Conservation (phyloP, 2,113 vertebrate species). For the Deroptyus accipitrinus region DNA sequence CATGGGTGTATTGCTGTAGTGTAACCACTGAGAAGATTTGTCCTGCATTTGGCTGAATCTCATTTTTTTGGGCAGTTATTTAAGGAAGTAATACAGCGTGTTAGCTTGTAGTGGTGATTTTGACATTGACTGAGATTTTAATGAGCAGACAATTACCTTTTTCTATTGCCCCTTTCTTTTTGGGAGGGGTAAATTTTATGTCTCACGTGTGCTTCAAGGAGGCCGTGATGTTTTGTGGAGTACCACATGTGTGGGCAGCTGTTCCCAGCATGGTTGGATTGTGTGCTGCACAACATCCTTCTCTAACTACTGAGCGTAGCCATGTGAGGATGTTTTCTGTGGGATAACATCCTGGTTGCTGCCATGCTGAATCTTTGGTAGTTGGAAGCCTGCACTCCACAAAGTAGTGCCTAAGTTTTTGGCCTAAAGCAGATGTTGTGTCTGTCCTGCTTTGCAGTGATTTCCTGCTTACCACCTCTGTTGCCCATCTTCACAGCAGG, state of each 20-base stretch:
- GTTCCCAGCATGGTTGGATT: neutral
- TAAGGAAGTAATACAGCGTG: neutral
- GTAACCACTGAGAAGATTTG: neutral
- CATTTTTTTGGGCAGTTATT: neutral
- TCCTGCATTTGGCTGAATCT: neutral
- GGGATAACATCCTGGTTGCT: neutral
- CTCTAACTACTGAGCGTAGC: neutral
- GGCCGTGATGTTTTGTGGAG: accelerated
- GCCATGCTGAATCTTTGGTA: neutral
- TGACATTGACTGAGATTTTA: neutral
- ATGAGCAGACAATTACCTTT: neutral
- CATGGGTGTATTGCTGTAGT: neutral
- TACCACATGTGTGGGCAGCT: neutral
- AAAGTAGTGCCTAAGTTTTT: neutral
- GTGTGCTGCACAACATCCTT: neutral
- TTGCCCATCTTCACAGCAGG: neutral
- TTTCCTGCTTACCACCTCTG: neutral
- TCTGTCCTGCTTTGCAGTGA: neutral
- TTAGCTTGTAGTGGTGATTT: neutral
- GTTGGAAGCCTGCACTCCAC: no score
- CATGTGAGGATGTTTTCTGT: neutral
- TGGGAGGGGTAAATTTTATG: neutral
- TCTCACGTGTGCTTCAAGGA: neutral
- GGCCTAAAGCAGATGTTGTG: neutral
- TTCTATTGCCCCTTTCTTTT: neutral